Conservation (phyloP, 2,113 vertebrate genomes). For the Fulica atra region DNA sequence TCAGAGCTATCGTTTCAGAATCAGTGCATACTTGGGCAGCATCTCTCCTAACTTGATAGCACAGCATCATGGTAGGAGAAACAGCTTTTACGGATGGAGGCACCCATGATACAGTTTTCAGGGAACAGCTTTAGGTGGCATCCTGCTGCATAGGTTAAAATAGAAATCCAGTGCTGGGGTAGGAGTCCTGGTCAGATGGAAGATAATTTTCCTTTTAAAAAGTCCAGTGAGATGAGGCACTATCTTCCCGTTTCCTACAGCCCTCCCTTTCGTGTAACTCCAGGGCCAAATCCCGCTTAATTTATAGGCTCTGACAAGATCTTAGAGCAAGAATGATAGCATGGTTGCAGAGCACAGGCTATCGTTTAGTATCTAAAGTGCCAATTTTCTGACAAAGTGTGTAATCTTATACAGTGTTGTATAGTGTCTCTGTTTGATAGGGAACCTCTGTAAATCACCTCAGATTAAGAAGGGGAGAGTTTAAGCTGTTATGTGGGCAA, state of each 20-base stretch:
- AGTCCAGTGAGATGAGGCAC: neutral
- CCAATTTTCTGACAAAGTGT: conserved; percentile 60
- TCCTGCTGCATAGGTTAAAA: neutral
- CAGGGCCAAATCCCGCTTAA: conserved; percentile 25
- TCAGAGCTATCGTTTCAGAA: neutral
- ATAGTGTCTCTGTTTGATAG: conserved; percentile 3
- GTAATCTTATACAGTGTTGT: conserved; percentile 35
- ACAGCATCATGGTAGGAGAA: neutral
- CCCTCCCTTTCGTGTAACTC: neutral
- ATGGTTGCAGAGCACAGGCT: conserved; percentile 25
- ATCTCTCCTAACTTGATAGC: neutral
- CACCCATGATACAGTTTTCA: neutral
- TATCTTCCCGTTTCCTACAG: neutral
- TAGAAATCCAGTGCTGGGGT: neutral
- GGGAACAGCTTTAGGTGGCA: neutral
- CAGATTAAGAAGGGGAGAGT: conserved; percentile 36
- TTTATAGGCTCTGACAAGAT: conserved; percentile 50
- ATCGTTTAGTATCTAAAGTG: conserved; percentile 43
- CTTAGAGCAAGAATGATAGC: conserved; percentile 43
- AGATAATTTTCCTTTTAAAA: neutral
- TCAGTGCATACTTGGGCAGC: neutral
- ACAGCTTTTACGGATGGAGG: neutral
- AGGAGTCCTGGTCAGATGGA: neutral
- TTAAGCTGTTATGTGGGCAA: conserved; percentile 13
- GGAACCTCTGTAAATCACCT: conserved; percentile 44